Percentiles rank a stretch among this genome's conserved stretches.
These are phyloP conservation scores for Coelopa pilipes DNA, from an alignment of 2,888 invertebrate genomes.

Conservation along the genomic window DNA sequence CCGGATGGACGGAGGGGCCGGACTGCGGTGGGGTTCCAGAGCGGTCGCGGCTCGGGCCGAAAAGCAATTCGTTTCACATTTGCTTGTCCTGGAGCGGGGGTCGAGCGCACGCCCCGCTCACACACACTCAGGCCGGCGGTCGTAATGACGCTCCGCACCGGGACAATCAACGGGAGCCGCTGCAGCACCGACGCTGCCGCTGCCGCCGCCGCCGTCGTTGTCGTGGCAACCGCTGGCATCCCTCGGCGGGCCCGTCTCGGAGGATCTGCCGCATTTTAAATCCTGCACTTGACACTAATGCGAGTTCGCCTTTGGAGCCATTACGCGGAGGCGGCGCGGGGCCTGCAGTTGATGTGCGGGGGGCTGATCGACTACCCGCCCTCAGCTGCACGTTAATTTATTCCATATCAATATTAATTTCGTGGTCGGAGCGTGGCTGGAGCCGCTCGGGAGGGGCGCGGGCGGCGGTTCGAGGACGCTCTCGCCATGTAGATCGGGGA, in stretches of 20 bases:
- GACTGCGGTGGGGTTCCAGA: background rate
- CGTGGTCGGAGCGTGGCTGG: too few relatives aligned
- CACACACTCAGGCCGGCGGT: background rate
- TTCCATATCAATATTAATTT: too few relatives aligned
- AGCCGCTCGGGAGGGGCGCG: too few relatives aligned
- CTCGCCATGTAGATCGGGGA: too few relatives aligned
- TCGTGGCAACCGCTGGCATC: too few relatives aligned
- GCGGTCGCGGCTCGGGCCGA: conserved; percentile 6
- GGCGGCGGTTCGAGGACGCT: too few relatives aligned
- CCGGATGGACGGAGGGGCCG: background rate
- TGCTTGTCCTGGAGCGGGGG: conserved; percentile 11
- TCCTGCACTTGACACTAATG: conserved; percentile 36
- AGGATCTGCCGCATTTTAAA: conserved; percentile 18
- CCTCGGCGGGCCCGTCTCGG: too few relatives aligned
- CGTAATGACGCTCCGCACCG: conserved; percentile 30
- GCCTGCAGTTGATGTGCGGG: background rate
- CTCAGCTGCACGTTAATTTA: too few relatives aligned
- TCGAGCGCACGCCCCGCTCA: conserved; percentile 2
- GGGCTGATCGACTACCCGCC: background rate
- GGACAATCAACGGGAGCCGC: conserved; percentile 28
- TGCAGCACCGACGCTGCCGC: background rate
- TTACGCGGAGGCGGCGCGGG: background rate
- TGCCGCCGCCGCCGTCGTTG: background rate
- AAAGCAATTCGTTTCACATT: conserved; percentile 36
- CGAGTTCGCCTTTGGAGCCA: conserved; percentile 30